phyloP scores from a whole-genome alignment of 92 coral and sea anemone genomes.

The Paramuricea clavata region DNA sequence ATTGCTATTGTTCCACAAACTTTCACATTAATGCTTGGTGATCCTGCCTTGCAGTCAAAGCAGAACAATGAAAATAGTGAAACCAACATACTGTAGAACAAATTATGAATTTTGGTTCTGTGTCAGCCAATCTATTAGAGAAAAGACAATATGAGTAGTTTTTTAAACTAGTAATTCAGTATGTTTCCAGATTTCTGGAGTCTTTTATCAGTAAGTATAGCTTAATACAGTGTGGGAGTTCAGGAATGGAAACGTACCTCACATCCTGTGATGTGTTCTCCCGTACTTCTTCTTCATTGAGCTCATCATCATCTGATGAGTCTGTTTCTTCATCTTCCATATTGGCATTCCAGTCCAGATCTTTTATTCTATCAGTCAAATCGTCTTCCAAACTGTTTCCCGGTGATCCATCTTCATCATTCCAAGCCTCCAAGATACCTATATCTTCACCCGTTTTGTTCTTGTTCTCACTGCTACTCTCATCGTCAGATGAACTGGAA shows the following conservation, averaged over 20 bases:
- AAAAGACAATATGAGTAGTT: background rate
- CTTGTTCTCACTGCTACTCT: background rate
- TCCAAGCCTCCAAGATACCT: conserved; percentile 5
- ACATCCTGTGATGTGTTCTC: background rate
- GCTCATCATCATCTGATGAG: conserved; percentile 11
- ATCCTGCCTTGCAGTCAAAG: background rate
- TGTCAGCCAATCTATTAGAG: background rate
- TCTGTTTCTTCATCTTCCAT: background rate
- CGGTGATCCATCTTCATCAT: background rate
- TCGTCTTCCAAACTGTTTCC: background rate
- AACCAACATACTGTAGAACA: background rate
- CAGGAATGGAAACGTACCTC: conserved; percentile 7
- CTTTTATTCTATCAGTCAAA: background rate
- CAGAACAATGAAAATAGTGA: too few relatives aligned
- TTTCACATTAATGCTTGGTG: background rate
- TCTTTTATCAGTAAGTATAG: background rate
- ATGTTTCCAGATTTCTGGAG: background rate
- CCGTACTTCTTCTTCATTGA: conserved; percentile 5
- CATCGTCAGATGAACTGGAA: background rate
- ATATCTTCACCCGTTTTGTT: conserved; percentile 1
- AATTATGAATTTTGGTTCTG: background rate
- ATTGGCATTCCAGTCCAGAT: conserved; percentile 27
- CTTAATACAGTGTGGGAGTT: too few relatives aligned
- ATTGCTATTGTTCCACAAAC: too few relatives aligned
- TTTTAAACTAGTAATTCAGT: background rate